Percentiles rank a stretch among this genome's conserved stretches.
Conservation (phyloP, 2,797 vertebrate species). For the Rachycentron canadum region DNA sequence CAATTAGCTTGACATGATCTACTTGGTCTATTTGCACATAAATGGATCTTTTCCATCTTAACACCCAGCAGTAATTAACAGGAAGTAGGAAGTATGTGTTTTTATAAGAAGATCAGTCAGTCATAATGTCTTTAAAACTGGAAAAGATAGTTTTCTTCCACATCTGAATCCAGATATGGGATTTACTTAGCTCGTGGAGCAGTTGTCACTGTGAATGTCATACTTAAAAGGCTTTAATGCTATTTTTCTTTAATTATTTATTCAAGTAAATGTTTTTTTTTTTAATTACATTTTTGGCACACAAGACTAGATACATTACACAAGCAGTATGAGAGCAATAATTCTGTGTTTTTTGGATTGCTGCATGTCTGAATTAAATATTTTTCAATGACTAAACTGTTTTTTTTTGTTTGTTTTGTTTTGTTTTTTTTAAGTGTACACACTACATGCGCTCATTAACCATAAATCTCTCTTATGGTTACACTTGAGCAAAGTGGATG, state of each 20-base stretch:
- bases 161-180: neutral
- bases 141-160: neutral
- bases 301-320: neutral
- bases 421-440: no score
- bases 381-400: neutral
- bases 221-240: neutral
- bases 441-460: neutral
- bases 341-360: no score
- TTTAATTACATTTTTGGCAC: neutral
- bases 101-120: constrained; percentile 19
- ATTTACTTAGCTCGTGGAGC: neutral
- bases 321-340: neutral
- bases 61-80: constrained; percentile 31
- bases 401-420: neutral
- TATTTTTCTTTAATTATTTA: neutral
- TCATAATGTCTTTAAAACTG: constrained; percentile 17
- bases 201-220: neutral
- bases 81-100: constrained; percentile 30
- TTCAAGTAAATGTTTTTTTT: neutral
- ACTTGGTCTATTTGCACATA: constrained; percentile 46
- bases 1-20: constrained; percentile 55
- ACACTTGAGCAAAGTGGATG: neutral
- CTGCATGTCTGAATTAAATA: neutral
- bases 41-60: constrained; percentile 56
- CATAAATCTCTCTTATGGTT: constrained; percentile 23